A percentile compares a stretch with the other conserved stretches of the same genome.
These are phyloP conservation scores for Callipepla californica DNA, from an alignment of 2,113 vertebrate genomes.

Conservation along the genomic window DNA sequence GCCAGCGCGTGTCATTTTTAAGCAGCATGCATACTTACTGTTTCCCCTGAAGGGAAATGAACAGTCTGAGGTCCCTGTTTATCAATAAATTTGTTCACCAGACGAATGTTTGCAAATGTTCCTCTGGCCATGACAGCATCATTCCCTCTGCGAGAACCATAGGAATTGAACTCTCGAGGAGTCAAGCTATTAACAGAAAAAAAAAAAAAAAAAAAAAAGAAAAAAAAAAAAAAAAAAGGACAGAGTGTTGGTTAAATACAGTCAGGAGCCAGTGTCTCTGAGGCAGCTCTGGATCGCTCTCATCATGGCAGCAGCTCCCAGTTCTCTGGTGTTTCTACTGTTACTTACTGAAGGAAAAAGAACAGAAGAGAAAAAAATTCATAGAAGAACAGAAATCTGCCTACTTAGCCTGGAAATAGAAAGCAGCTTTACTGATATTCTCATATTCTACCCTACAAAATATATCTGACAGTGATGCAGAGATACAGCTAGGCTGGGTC, in stretches of 20 bases:
- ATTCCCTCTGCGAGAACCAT: conserved; percentile 94
- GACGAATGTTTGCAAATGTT: conserved; percentile 96
- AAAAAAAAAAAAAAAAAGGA: background rate
- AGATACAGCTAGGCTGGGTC: background rate
- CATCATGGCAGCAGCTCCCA: background rate
- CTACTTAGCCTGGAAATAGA: background rate
- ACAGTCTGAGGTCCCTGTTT: conserved; percentile 92
- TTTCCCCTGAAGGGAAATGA: conserved; percentile 90
- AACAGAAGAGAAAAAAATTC: background rate
- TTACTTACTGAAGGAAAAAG: background rate
- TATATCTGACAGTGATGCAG: background rate
- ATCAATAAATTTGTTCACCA: conserved; percentile 95
- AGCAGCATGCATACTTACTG: conserved; percentile 76
- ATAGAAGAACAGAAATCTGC: background rate
- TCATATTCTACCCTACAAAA: background rate
- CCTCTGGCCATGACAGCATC: conserved; percentile 96
- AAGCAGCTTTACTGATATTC: background rate
- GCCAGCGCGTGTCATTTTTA: background rate
- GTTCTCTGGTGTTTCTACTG: background rate
- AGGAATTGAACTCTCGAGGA: conserved; percentile 95
- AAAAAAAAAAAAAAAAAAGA: background rate
- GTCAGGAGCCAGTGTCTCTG: background rate
- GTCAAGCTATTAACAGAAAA: conserved; percentile 79
- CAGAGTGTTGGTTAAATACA: background rate
- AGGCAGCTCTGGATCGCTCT: background rate